Base-by-base conservation (phyloP, 1,140 invertebrate genomes). In the Andricus grossulariae region DNA sequence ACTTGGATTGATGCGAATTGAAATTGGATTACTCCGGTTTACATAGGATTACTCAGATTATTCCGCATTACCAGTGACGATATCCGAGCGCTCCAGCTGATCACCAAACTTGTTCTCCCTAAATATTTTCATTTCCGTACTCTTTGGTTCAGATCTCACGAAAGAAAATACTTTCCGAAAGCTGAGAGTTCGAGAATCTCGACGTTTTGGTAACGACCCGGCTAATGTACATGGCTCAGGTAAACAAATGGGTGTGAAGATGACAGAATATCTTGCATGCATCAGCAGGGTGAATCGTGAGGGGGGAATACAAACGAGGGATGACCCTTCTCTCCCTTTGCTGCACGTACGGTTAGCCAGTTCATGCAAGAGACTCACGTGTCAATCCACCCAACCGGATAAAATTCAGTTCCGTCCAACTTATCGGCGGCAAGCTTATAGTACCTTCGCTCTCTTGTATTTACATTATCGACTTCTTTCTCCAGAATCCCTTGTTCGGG, bases 231-330 rank as follows among this genome's bases (percentile, higher is more conserved):
- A 25, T 66, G 16, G 32, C 13, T 66, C 15, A n/a, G 16, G 25
- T 66, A 39, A 66, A 32, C 32, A 66, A 66, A 66, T 66, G 32
- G 60, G 13, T 66, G 60, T 32, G 39, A 66, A 66, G 32, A 66
- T 66, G 60, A 66, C 60, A 66, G 25, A 66, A 66, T 66, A 66
- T 66, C 21, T 66, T 32, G 60, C 60, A 32, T 66, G 45, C 60
- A 66, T 66, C 60, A 32, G 21, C 60, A 66, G 39, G 15, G 32
- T 66, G 25, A 66, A 66, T 66, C 60, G 39, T 39, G 60, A 66
- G 60, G 60, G 32, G 45, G 60, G 60, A 66, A 66, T 66, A 66
- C 60, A 66, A 66, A 66, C 60, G 60, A 66, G 60, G 60, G 60
- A 39, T 66, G 60, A 45, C 60, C 60, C 60, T 66, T 66, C 12